phyloP scores from a whole-genome alignment of 2,113 vertebrate species.

The Hydropotes inermis region DNA sequence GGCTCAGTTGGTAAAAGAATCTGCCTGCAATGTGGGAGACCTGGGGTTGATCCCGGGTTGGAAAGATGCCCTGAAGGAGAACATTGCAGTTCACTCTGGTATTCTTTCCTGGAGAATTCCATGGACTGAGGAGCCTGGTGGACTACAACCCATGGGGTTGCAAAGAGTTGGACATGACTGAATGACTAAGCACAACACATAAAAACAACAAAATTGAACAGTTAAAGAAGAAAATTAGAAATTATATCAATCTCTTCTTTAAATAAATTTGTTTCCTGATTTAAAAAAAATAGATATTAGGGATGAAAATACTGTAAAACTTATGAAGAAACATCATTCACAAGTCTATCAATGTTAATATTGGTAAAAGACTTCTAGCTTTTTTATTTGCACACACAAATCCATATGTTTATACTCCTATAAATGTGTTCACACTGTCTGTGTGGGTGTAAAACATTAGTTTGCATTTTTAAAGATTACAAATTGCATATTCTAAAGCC shows the following conservation, averaged over 20 bases:
- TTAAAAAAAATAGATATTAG: neutral
- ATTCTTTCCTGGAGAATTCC: neutral
- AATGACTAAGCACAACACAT: neutral
- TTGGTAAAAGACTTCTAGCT: neutral
- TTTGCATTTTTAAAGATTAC: neutral
- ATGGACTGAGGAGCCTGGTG: neutral
- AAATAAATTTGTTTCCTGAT: neutral
- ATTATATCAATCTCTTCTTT: neutral
- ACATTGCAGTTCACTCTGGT: neutral
- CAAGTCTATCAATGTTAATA: neutral
- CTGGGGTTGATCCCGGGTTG: neutral
- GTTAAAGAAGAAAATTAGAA: neutral
- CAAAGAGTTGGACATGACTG: neutral
- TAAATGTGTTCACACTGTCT: neutral
- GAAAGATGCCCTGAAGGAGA: neutral
- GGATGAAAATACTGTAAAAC: neutral
- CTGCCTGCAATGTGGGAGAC: neutral
- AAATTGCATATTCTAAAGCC: neutral
- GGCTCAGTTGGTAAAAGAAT: neutral
- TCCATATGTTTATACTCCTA: neutral
- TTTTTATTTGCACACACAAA: neutral
- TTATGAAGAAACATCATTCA: neutral
- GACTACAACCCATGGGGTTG: neutral
- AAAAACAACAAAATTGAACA: neutral
- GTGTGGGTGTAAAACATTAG: neutral